Conservation (phyloP, 2,113 vertebrate genomes). For the Saguinus imperator region DNA sequence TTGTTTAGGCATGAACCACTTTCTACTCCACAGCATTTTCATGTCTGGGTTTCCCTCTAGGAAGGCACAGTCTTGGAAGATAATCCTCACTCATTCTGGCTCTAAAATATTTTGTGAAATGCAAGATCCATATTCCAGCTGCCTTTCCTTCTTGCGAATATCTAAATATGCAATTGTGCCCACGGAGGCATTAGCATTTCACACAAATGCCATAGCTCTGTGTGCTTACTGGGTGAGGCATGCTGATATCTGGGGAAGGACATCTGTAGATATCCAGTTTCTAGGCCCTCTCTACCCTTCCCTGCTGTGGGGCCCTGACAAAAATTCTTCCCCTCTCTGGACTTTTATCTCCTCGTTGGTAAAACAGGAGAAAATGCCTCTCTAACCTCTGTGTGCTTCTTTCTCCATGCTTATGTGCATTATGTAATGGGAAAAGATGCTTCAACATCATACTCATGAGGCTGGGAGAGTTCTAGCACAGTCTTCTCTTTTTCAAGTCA, state of each 20-base stretch:
- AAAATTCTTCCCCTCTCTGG: neutral
- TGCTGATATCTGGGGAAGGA: neutral
- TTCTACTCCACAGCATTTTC: neutral
- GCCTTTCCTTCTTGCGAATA: neutral
- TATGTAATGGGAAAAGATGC: neutral
- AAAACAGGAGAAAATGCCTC: neutral
- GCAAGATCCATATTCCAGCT: slow-evolving; percentile 25
- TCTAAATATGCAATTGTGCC: slow-evolving; percentile 45
- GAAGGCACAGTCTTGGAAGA: neutral
- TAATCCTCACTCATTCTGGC: neutral
- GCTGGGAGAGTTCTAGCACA: no score
- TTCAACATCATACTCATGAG: neutral
- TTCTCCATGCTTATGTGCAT: neutral
- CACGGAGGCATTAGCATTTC: slow-evolving; percentile 39
- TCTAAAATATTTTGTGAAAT: slow-evolving; percentile 48
- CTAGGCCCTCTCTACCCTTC: neutral
- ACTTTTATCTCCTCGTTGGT: neutral
- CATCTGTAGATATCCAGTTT: neutral
- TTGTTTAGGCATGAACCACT: neutral
- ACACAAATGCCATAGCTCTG: neutral
- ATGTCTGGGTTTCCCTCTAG: neutral
- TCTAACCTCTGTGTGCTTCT: neutral
- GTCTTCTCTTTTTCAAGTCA: neutral
- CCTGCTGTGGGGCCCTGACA: neutral
- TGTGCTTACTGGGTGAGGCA: neutral